A percentile compares a stretch with the other conserved stretches of the same genome.
Evolutionary conservation across 2,113 vertebrate species (phyloP).

Genomic region (Bubo scandiacus): DNA sequence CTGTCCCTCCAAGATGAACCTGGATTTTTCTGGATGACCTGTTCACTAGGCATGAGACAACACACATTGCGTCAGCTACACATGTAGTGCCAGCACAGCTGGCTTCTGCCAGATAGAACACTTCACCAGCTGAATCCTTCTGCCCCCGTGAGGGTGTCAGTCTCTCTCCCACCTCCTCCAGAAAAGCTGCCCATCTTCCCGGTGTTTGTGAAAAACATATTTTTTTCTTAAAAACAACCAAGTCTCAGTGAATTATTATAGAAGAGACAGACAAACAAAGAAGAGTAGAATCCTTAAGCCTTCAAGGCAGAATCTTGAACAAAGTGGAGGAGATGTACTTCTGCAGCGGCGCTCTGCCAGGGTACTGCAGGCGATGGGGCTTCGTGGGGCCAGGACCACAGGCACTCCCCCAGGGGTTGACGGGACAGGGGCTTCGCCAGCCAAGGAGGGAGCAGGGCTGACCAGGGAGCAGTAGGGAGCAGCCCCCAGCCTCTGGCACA

Average conservation of each 20-base stretch:
- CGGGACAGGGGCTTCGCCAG: not conserved
- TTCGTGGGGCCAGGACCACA: rapidly evolving
- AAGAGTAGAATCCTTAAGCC: not conserved
- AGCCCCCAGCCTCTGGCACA: rapidly evolving
- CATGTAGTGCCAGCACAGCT: not conserved
- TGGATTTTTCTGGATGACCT: not conserved
- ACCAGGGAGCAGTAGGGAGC: not conserved
- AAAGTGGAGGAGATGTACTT: not conserved
- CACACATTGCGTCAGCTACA: not conserved
- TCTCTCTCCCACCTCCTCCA: not conserved
- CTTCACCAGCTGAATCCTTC: not conserved
- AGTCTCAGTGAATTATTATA: not conserved
- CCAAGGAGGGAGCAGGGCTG: not conserved
- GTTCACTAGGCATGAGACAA: not conserved
- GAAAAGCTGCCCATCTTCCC: not conserved
- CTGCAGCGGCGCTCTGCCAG: not conserved
- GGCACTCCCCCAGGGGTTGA: not conserved
- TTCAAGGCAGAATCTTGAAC: not conserved
- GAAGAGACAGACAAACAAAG: not conserved
- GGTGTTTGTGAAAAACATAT: not conserved
- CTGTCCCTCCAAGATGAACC: not conserved
- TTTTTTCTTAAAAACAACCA: not conserved
- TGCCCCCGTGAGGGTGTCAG: not conserved
- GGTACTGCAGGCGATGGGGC: too few relatives aligned
- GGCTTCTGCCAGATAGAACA: not conserved